These are phyloP conservation scores for Typhlichthys subterraneus DNA, from an alignment of 2,797 vertebrate genomes.

Conservation along the genomic window DNA sequence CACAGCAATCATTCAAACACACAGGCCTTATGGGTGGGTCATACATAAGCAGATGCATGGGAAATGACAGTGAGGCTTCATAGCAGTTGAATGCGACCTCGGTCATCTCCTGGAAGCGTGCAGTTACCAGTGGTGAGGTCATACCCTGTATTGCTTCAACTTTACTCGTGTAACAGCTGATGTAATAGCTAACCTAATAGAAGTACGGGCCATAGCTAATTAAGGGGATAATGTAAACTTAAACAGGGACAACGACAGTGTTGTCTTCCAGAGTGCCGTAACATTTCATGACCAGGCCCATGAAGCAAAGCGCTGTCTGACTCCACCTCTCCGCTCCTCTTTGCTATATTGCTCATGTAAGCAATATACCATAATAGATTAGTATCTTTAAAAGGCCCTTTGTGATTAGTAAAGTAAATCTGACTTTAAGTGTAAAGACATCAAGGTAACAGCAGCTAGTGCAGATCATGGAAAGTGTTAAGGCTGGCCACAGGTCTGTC, in stretches of 20 bases:
- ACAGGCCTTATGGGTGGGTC: slow-evolving; percentile 38
- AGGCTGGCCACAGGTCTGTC: slow-evolving; percentile 38
- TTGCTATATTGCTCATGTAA: no score
- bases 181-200: slow-evolving; percentile 1
- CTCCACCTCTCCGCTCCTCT: not conserved
- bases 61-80: slow-evolving; percentile 27
- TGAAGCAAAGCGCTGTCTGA: slow-evolving; percentile 10
- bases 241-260: slow-evolving; percentile 2
- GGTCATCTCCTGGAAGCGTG: slow-evolving; percentile 7
- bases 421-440: slow-evolving; percentile 15
- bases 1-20: slow-evolving; percentile 17
- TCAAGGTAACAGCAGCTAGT: slow-evolving; percentile 15
- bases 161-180: not conserved
- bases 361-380: not conserved
- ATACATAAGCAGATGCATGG: slow-evolving; percentile 53
- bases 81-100: slow-evolving; percentile 33
- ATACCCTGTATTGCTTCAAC: slow-evolving; percentile 30
- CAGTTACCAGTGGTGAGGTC: slow-evolving; percentile 25
- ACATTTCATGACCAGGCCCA: slow-evolving; percentile 32
- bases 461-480: slow-evolving; percentile 50
- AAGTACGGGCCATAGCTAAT: not conserved
- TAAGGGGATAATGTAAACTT: slow-evolving; percentile 8
- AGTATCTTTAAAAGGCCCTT: not conserved
- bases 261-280: slow-evolving; percentile 16
- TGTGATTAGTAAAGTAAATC: not conserved